phyloP scores from a whole-genome alignment of 2,113 vertebrate species.

The Chloropsis hardwickii region DNA sequence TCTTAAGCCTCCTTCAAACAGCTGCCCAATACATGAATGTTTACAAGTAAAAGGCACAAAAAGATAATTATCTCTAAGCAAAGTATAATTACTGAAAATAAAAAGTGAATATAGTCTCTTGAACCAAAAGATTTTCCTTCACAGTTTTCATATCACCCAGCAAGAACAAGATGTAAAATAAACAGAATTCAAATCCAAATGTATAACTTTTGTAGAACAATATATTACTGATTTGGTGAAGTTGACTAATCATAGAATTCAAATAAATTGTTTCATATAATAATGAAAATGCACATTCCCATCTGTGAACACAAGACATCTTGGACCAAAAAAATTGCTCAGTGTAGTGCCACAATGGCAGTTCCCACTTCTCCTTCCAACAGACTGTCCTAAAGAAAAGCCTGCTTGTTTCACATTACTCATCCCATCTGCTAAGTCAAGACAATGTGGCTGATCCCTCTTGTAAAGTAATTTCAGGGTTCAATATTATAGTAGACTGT shows the following conservation, averaged over 20 bases:
- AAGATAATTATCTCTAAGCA: background rate
- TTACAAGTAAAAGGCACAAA: background rate
- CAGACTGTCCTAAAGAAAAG: background rate
- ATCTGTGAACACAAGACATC: background rate
- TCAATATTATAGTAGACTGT: background rate
- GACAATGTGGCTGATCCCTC: background rate
- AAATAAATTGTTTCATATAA: background rate
- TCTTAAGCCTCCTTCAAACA: background rate
- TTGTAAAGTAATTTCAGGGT: background rate
- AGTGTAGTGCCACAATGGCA: background rate
- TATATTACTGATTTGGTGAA: background rate
- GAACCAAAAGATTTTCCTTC: background rate
- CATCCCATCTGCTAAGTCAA: background rate
- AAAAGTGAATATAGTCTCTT: background rate
- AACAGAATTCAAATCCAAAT: background rate
- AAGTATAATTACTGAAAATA: background rate
- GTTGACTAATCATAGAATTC: background rate
- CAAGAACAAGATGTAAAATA: background rate
- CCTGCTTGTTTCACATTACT: rapidly evolving
- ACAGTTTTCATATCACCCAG: background rate
- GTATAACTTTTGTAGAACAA: background rate
- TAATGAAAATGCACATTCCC: background rate
- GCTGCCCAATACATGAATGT: background rate
- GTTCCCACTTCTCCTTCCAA: background rate
- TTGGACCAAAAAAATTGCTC: background rate